Percentiles rank a stretch among this genome's conserved stretches.
These are phyloP conservation scores for Lathamus discolor DNA, from an alignment of 2,113 vertebrate genomes.

Conservation along the genomic window DNA sequence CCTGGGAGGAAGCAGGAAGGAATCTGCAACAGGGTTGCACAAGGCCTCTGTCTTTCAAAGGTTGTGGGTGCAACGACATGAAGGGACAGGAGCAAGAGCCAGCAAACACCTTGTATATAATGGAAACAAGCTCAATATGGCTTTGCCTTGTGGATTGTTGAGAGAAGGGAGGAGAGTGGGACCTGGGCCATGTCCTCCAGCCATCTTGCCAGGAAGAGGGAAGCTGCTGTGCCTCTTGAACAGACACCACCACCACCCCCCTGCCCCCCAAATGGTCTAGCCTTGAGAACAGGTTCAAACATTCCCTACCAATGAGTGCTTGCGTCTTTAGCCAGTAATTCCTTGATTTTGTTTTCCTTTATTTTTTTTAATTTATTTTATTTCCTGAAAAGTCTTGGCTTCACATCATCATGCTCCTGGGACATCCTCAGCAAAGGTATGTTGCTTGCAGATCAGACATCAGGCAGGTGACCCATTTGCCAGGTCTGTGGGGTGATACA, in stretches of 20 bases:
- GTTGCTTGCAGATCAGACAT: neutral
- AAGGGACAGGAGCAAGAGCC: fast-evolving
- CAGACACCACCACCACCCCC: neutral
- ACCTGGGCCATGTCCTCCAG: neutral
- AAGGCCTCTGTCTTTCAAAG: neutral
- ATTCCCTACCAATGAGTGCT: fast-evolving
- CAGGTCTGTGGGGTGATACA: neutral
- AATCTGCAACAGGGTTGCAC: neutral
- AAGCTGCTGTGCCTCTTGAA: neutral
- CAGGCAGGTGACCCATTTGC: neutral
- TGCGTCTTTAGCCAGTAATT: neutral
- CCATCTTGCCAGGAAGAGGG: neutral
- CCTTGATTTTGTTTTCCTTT: neutral
- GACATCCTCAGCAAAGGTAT: neutral
- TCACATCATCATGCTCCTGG: neutral
- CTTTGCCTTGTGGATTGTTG: neutral
- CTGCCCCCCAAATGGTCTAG: neutral
- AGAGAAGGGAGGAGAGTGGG: neutral
- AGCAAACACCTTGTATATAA: neutral
- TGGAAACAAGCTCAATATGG: neutral
- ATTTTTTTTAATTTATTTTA: fast-evolving
- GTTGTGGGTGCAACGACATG: neutral
- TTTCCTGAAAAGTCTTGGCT: neutral
- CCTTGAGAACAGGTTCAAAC: neutral
- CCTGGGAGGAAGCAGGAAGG: neutral